Evolutionary conservation across 1,140 invertebrate genomes (phyloP).

Genomic region (Antheraea mylitta): DNA sequence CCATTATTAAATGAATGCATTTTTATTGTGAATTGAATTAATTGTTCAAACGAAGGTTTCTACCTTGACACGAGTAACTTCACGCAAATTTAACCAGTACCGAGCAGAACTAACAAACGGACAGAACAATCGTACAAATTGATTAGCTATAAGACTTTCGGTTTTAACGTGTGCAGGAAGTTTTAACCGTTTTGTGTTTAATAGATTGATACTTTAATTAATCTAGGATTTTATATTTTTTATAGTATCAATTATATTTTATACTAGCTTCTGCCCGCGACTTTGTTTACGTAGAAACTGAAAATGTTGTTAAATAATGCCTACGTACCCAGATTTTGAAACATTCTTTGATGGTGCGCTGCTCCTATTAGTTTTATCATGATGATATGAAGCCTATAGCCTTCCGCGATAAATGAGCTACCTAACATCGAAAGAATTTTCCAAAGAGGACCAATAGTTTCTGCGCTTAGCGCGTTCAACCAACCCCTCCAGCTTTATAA

Average conservation of each 20-base stretch:
- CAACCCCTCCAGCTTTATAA: no score
- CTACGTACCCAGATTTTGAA: no score
- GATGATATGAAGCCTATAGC: no score
- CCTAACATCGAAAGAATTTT: no score
- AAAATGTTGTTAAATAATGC: no score
- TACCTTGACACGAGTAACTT: constrained; percentile 12
- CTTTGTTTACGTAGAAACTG: no score
- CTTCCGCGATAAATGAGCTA: no score
- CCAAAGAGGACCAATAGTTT: no score
- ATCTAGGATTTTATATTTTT: background rate
- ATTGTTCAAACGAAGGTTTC: constrained; percentile 8
- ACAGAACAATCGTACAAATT: constrained; percentile 4
- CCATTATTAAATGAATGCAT: constrained; percentile 12
- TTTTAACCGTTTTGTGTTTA: background rate
- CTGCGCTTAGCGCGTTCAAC: no score
- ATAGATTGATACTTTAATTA: background rate
- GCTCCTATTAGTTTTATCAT: no score
- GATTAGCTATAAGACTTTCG: background rate
- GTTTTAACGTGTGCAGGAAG: background rate
- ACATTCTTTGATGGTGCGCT: no score
- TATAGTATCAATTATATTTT: background rate
- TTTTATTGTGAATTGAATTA: constrained; percentile 10
- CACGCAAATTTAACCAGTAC: background rate
- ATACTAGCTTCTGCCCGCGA: no score
- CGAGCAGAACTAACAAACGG: constrained; percentile 6